phyloP scores from a whole-genome alignment of 2,113 vertebrate species.

The Myxocyprinus asiaticus region DNA sequence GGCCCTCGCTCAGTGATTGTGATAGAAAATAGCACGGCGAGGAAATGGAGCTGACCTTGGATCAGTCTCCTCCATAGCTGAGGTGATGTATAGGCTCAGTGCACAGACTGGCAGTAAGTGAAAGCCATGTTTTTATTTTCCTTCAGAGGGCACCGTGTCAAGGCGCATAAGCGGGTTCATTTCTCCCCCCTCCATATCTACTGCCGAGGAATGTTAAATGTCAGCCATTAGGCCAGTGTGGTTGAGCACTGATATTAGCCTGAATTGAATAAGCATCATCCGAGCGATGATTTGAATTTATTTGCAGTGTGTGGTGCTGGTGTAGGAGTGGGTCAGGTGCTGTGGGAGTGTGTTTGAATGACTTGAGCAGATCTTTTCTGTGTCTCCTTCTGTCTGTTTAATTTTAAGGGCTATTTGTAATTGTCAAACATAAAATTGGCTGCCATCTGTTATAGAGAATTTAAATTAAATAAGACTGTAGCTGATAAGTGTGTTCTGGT shows the following conservation, averaged over 20 bases:
- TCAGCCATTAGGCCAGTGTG: slow-evolving; percentile 36
- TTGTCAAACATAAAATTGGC: too few relatives aligned
- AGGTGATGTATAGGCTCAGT: slow-evolving; percentile 76
- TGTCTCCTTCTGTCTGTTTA: slow-evolving; percentile 3
- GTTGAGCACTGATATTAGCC: slow-evolving; percentile 32
- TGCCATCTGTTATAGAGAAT: not conserved
- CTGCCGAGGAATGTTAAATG: slow-evolving; percentile 55
- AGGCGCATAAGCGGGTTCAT: slow-evolving; percentile 76
- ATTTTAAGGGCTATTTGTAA: not conserved
- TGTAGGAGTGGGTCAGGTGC: slow-evolving; percentile 9
- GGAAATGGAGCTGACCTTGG: slow-evolving; percentile 81
- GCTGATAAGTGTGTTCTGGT: not conserved
- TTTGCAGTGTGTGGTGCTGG: slow-evolving; percentile 5
- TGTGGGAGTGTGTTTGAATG: not conserved
- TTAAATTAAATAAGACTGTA: slow-evolving; percentile 28
- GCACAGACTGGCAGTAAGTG: slow-evolving; percentile 72
- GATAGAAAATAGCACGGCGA: slow-evolving; percentile 54
- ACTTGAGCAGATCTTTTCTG: not conserved
- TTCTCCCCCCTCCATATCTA: slow-evolving; percentile 58
- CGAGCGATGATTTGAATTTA: slow-evolving; percentile 47
- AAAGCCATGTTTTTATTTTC: slow-evolving; percentile 81
- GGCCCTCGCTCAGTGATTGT: slow-evolving; percentile 40
- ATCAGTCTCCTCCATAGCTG: slow-evolving; percentile 68
- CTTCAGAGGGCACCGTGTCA: slow-evolving; percentile 71
- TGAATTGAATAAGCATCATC: slow-evolving; percentile 44